Base-by-base conservation (phyloP, 2,797 vertebrate species). In the Danio aesculapii region DNA sequence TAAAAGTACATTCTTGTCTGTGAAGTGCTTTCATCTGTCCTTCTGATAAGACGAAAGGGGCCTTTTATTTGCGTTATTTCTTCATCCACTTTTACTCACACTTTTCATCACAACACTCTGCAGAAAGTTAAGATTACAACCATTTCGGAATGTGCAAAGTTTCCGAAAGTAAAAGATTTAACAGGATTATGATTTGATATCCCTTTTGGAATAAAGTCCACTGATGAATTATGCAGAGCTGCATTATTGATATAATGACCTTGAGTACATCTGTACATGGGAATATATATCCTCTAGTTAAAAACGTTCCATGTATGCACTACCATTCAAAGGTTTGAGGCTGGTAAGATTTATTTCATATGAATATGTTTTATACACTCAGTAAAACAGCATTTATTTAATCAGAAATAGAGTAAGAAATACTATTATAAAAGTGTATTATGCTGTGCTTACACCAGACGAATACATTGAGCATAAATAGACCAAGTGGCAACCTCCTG, bases 41-140 rank as follows among this genome's bases (percentile, higher is more conserved):
- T 70, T 70, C 47, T 62, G 13, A 70, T 41, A 19, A 13, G 43
- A 75, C n/a, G 30, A 44, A 12, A n/a, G 46, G 19, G 44, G 62
- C 44, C 41, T 30, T n/a, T 58, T 68, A 12, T 52, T 2, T 43
- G 16, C 4, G 7, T 75, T 11, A 50, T 62, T 82, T 43, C 21
- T 64, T 47, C 19, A 8, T 10, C 6, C 8, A 57, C 64, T 69
- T 82, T 19, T 9, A 30, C 30, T 30, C 30, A 30, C 30, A 17
- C 44, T 58, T 68, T 43, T 75, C 0, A 50, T n/a, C 30, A 13
- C n/a, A 59, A 47, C 21, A 50, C 62, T 72, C 13, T 16, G 49
- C 62, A 12, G 3, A 12, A 41, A 55, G 9, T 21, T 17, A 57
- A 3, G 55, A 19, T 17, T 50, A 17, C 16, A 63, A 13, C 46